Conservation (phyloP, 2,888 invertebrate species). For the Girardia tigrina region DNA sequence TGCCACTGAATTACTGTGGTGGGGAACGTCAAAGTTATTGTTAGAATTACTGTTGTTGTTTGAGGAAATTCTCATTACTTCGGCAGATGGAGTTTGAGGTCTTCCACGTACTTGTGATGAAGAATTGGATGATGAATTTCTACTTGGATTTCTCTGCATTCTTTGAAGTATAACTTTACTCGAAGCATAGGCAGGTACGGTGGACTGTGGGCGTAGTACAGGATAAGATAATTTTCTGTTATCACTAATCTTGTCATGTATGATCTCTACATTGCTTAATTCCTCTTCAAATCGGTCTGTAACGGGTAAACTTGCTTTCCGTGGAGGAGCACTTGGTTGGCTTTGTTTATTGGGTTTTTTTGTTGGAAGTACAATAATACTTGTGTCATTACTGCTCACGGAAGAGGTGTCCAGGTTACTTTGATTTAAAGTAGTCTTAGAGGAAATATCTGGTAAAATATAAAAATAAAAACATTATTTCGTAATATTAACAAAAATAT, state of each 20-base stretch:
- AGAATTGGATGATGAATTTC: not conserved
- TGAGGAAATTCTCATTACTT: not conserved
- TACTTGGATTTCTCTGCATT: not conserved
- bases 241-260: not conserved
- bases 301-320: conserved; percentile 27
- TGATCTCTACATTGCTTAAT: not conserved
- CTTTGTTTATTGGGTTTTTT: not conserved
- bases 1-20: not conserved
- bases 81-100: not conserved
- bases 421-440: not conserved
- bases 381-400: conserved; percentile 6
- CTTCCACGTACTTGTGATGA: not conserved
- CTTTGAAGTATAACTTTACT: conserved; percentile 24
- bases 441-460: not conserved
- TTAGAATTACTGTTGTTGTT: not conserved
- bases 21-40: not conserved
- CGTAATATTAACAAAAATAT: no score
- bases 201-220: not conserved
- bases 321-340: conserved; percentile 15
- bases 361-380: not conserved
- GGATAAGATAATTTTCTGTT: conserved; percentile 7
- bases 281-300: conserved; percentile 29
- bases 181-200: conserved; percentile 1
- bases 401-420: not conserved
- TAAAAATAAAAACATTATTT: not conserved